Conservation (phyloP, 2,888 invertebrate genomes). For the Tachystola acroxantha region DNA sequence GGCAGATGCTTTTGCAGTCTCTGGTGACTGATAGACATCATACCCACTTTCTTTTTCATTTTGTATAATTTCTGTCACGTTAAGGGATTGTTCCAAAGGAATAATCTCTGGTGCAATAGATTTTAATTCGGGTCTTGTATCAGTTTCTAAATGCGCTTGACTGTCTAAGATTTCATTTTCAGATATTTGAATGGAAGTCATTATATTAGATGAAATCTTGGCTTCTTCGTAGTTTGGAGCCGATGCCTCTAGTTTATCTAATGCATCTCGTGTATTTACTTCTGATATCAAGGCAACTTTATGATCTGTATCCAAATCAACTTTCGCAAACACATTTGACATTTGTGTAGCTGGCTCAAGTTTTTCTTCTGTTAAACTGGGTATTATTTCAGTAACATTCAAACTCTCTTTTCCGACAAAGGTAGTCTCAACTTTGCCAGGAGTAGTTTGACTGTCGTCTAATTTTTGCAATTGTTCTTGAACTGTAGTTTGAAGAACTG, state of each 20-base stretch:
- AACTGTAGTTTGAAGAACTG: constrained; percentile 49
- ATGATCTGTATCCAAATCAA: constrained; percentile 71
- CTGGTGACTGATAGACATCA: constrained; percentile 18
- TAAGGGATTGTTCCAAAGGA: constrained; percentile 37
- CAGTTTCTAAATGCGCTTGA: constrained; percentile 42
- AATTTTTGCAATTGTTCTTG: constrained; percentile 74
- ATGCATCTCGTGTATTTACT: constrained; percentile 48
- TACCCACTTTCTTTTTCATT: constrained; percentile 59
- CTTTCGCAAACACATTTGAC: constrained; percentile 65
- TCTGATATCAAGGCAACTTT: constrained; percentile 71
- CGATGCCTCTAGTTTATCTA: constrained; percentile 36
- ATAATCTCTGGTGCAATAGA: constrained; percentile 43
- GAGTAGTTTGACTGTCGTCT: constrained; percentile 72
- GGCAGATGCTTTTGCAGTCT: constrained; percentile 48
- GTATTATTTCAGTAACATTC: constrained; percentile 75
- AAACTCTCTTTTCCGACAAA: constrained; percentile 79
- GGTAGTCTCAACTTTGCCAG: constrained; percentile 71
- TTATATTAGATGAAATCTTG: constrained; percentile 38
- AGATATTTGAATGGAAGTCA: constrained; percentile 49
- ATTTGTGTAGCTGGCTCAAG: constrained; percentile 49
- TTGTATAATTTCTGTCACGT: constrained; percentile 49
- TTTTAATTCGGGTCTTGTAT: constrained; percentile 36
- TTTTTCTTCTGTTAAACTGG: constrained; percentile 69
- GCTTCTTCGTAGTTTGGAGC: constrained; percentile 49
- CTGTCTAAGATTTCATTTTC: constrained; percentile 64